Conservation (phyloP, 1,140 invertebrate genomes). For the Gryllus bimaculatus region DNA sequence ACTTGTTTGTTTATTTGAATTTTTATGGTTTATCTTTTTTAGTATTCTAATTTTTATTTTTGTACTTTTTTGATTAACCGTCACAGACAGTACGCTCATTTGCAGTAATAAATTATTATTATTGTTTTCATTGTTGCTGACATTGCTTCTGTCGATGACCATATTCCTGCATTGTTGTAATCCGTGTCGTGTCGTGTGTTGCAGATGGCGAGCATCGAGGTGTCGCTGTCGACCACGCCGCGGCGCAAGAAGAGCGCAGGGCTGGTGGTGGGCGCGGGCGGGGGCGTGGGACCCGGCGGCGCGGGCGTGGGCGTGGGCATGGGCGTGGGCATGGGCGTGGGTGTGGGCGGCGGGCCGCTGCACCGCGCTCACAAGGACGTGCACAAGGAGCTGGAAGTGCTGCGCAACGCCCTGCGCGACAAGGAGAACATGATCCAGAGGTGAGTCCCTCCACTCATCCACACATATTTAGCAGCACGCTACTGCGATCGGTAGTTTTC, state of each 20-base stretch:
- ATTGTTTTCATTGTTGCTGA: too few species aligned
- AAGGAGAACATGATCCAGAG: constrained; percentile 74
- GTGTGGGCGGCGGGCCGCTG: constrained; percentile 16
- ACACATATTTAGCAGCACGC: too few species aligned
- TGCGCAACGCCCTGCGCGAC: constrained; percentile 60
- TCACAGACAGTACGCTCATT: too few species aligned
- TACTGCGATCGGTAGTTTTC: too few species aligned
- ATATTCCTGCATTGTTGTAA: too few species aligned
- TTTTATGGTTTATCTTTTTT: too few species aligned
- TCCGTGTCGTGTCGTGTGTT: constrained; percentile 23
- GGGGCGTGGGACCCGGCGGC: constrained; percentile 26
- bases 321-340: constrained; percentile 17
- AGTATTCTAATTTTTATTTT: too few species aligned
- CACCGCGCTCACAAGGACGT: constrained; percentile 27
- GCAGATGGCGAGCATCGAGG: constrained; percentile 78
- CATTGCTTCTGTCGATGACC: too few species aligned
- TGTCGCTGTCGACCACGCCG: constrained; percentile 59
- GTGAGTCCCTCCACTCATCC: constrained; percentile 27
- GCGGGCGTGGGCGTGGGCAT: constrained; percentile 14
- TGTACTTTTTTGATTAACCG: too few species aligned
- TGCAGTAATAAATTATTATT: too few species aligned
- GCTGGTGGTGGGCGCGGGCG: constrained; percentile 43
- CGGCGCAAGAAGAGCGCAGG: constrained; percentile 40
- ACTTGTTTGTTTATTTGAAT: too few species aligned
- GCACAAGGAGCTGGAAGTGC: constrained; percentile 55